Percentiles rank a stretch among this genome's conserved stretches.
Evolutionary conservation across 2,888 invertebrate species (phyloP).

Genomic region (Mesorhabditis belari): DNA sequence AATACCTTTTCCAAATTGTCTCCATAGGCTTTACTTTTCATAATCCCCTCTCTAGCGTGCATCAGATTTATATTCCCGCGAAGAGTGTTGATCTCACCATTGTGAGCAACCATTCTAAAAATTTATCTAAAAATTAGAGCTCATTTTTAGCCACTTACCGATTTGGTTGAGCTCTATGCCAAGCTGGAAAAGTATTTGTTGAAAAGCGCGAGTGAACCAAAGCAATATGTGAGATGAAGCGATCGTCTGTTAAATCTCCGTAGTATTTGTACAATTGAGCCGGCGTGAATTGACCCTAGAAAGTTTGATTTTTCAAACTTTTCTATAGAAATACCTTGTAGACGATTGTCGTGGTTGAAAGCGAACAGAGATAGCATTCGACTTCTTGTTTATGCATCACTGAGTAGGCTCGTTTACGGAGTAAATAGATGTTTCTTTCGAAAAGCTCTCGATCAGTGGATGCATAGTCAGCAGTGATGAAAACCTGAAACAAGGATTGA

Average conservation of each 20-base stretch:
- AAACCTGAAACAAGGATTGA: slow-evolving; percentile 50
- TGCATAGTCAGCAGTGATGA: slow-evolving; percentile 63
- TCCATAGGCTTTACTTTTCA: slow-evolving; percentile 63
- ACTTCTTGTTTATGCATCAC: slow-evolving; percentile 75
- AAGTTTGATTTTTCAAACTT: background rate
- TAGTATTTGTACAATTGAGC: slow-evolving; percentile 76
- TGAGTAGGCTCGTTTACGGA: slow-evolving; percentile 87
- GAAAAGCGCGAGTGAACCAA: slow-evolving; percentile 96
- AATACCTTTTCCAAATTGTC: slow-evolving; percentile 69
- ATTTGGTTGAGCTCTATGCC: slow-evolving; percentile 96
- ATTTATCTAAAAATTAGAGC: background rate
- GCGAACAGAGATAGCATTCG: slow-evolving; percentile 89
- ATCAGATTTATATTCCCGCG: slow-evolving; percentile 96
- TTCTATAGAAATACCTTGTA: slow-evolving; percentile 70
- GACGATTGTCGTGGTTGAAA: slow-evolving; percentile 80
- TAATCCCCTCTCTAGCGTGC: slow-evolving; percentile 74
- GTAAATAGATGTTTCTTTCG: slow-evolving; percentile 72
- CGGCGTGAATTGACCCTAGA: background rate
- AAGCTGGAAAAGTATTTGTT: slow-evolving; percentile 97
- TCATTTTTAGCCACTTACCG: slow-evolving; percentile 61
- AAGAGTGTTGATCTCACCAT: slow-evolving; percentile 97
- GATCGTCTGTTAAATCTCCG: slow-evolving; percentile 61
- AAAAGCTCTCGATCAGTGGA: slow-evolving; percentile 60
- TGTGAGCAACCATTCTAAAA: slow-evolving; percentile 81
- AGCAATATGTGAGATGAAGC: slow-evolving; percentile 85